Conservation (phyloP, 2,888 invertebrate genomes). For the Brachyopa scutellaris region DNA sequence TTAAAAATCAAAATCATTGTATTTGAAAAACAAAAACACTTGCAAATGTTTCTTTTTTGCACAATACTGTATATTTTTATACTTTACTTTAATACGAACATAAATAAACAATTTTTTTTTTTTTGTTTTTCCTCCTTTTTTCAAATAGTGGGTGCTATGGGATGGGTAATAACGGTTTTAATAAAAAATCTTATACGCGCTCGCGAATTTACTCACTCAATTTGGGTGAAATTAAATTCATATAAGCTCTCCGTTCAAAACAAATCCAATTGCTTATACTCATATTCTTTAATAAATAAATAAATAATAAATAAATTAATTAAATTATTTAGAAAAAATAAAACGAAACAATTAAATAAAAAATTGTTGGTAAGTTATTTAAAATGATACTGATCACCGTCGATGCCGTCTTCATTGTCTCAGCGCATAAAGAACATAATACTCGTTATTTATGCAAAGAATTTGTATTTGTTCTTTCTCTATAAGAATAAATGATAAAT, state of each 20-base stretch:
- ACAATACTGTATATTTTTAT: neutral
- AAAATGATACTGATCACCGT: slow-evolving; percentile 38
- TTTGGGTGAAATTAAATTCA: slow-evolving; percentile 33
- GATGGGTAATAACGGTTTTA: slow-evolving; percentile 67
- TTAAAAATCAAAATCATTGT: too few species aligned
- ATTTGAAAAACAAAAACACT: too few species aligned
- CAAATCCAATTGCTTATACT: slow-evolving; percentile 28
- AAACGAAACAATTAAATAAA: slow-evolving; percentile 15
- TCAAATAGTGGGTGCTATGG: slow-evolving; percentile 67
- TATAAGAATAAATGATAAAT: too few species aligned
- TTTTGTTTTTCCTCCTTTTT: slow-evolving; percentile 54
- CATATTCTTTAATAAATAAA: too few species aligned
- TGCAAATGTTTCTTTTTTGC: too few species aligned
- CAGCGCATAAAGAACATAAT: slow-evolving; percentile 13
- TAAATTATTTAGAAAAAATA: slow-evolving; percentile 5
- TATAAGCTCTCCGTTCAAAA: slow-evolving; percentile 1
- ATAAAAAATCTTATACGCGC: too few species aligned
- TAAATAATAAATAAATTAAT: slow-evolving; percentile 10
- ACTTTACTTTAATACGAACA: slow-evolving; percentile 30
- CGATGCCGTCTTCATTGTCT: slow-evolving; percentile 56
- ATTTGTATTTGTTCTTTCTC: slow-evolving; percentile 4
- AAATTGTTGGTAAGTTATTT: slow-evolving; percentile 52
- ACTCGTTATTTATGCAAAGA: neutral
- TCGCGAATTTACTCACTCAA: neutral
- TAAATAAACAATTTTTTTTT: slow-evolving; percentile 49